These are phyloP conservation scores for Lacanobia oleracea DNA, from an alignment of 2,888 invertebrate genomes.

Conservation along the genomic window DNA sequence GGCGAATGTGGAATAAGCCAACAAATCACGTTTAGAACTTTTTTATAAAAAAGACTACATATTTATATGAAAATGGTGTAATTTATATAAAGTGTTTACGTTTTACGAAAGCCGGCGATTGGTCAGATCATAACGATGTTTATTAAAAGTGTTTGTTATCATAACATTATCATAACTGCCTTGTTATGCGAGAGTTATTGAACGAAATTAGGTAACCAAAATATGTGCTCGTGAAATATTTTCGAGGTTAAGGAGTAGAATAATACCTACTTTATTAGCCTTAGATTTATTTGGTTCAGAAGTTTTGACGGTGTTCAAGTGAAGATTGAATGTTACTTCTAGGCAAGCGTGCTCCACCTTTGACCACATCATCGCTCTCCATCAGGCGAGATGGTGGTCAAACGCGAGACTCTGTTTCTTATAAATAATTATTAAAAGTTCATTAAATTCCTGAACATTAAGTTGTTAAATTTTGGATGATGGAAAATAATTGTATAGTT, in stretches of 20 bases:
- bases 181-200: slow-evolving; percentile 39
- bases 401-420: background rate
- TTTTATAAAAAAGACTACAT: background rate
- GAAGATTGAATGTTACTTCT: no score
- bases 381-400: background rate
- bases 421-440: background rate
- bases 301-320: no score
- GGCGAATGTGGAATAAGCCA: no score
- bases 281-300: background rate
- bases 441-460: background rate
- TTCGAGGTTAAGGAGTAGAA: slow-evolving; percentile 3
- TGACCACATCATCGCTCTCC: no score
- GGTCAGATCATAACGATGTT: slow-evolving; percentile 74
- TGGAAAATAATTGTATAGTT: background rate
- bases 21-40: background rate
- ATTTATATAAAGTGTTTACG: slow-evolving; percentile 56
- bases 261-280: background rate
- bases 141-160: slow-evolving; percentile 51
- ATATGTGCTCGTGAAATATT: slow-evolving; percentile 15
- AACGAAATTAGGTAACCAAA: slow-evolving; percentile 32
- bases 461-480: background rate
- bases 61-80: slow-evolving; percentile 53
- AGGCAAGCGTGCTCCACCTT: no score
- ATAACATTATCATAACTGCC: slow-evolving; percentile 62
- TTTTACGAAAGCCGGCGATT: slow-evolving; percentile 71